Percentiles rank a stretch among this genome's conserved stretches.
Conservation (phyloP, 2,113 vertebrate genomes). For the Engystomops pustulosus region DNA sequence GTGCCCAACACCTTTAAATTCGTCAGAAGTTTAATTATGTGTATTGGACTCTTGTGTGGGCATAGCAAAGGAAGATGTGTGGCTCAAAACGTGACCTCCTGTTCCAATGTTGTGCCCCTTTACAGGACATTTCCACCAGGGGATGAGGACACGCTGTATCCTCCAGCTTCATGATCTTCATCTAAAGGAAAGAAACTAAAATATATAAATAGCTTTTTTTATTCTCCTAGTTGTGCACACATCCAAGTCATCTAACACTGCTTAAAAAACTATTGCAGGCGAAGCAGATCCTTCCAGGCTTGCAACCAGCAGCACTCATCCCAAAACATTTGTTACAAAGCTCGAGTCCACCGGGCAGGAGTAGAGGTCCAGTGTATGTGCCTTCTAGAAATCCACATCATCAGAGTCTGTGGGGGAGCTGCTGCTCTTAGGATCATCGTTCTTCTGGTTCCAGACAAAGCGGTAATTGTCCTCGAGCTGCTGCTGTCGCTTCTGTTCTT, state of each 20-base stretch:
- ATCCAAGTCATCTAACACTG: slow-evolving; percentile 22
- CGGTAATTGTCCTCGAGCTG: slow-evolving; percentile 90
- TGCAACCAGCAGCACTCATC: not conserved
- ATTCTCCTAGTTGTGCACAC: slow-evolving; percentile 14
- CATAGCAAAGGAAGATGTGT: too few relatives aligned
- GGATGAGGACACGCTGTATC: not conserved
- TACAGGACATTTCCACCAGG: not conserved
- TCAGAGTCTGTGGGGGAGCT: slow-evolving; percentile 80
- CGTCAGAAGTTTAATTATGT: too few relatives aligned
- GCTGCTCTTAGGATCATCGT: slow-evolving; percentile 71
- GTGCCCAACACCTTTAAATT: too few relatives aligned
- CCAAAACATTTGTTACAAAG: slow-evolving; percentile 32
- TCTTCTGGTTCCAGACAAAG: slow-evolving; percentile 85
- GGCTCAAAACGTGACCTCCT: too few relatives aligned
- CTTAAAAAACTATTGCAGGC: not conserved
- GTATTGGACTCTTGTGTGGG: too few relatives aligned
- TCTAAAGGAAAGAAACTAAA: not conserved
- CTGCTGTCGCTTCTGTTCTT: slow-evolving; percentile 86
- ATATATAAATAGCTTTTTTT: not conserved
- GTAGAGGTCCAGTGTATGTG: not conserved
- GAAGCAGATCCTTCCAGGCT: slow-evolving; percentile 6
- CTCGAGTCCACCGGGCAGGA: slow-evolving; percentile 8
- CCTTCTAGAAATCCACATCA: slow-evolving; percentile 82
- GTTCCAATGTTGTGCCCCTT: too few relatives aligned
- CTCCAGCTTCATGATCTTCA: not conserved